A percentile compares a stretch with the other conserved stretches of the same genome.
These are phyloP conservation scores for Hydropsyche tenuis DNA, from an alignment of 1,140 invertebrate genomes.

Conservation along the genomic window DNA sequence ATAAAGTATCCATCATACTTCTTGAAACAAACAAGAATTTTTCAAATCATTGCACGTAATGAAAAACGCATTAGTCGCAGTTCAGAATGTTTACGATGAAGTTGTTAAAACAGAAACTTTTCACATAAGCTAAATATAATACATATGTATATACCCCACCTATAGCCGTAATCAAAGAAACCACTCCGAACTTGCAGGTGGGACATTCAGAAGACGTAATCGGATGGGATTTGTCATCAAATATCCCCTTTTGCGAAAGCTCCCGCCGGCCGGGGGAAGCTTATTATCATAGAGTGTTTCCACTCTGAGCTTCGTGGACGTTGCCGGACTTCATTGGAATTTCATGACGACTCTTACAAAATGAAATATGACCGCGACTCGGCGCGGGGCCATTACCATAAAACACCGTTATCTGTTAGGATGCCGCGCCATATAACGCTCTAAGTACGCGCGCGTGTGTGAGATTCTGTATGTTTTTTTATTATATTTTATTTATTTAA, in stretches of 20 bases:
- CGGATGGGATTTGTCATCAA: slow-evolving; percentile 17
- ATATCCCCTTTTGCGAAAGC: not conserved
- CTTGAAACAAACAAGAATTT: not conserved
- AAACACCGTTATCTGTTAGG: slow-evolving; percentile 25
- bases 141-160: not conserved
- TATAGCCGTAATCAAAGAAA: too few species aligned
- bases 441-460: too few species aligned
- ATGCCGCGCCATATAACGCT: too few species aligned
- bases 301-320: slow-evolving; percentile 21
- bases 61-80: too few species aligned
- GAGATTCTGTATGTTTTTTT: too few species aligned
- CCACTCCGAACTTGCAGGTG: too few species aligned
- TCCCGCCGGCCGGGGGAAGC: not conserved
- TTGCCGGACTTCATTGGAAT: slow-evolving; percentile 43
- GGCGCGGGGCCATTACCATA: slow-evolving; percentile 29
- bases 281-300: slow-evolving; percentile 34
- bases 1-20: not conserved
- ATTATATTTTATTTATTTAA: too few species aligned
- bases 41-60: too few species aligned
- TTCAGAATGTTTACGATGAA: too few species aligned
- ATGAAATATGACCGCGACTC: slow-evolving; percentile 38
- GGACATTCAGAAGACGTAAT: not conserved
- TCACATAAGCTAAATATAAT: too few species aligned
- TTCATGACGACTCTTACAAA: slow-evolving; percentile 39
- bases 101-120: too few species aligned